Percentiles rank a stretch among this genome's conserved stretches.
Evolutionary conservation across 2,113 vertebrate species (phyloP).

Genomic region (Ageneiosus marmoratus): DNA sequence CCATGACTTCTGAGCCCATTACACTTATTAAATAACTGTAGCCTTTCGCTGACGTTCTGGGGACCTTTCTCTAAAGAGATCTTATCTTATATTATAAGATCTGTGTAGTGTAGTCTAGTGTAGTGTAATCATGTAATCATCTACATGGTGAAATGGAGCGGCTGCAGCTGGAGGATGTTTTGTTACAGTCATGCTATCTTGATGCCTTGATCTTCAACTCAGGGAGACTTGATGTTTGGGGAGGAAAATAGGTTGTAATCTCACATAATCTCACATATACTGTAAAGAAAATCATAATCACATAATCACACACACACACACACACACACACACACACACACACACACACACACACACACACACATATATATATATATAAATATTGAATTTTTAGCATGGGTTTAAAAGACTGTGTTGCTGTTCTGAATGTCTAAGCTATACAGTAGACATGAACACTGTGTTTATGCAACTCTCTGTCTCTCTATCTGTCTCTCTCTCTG

Average conservation of each 20-base stretch:
- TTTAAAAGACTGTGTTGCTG: background rate
- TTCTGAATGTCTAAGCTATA: slow-evolving; percentile 12
- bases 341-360: too few species aligned
- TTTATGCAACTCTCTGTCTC: background rate
- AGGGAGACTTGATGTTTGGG: background rate
- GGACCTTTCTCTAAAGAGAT: background rate
- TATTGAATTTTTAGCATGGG: background rate
- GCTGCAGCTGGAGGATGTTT: background rate
- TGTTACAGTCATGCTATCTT: background rate
- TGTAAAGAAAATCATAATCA: too few species aligned
- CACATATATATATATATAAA: background rate
- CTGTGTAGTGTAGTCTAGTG: background rate
- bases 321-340: too few species aligned
- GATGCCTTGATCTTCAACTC: background rate
- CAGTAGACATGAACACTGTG: background rate
- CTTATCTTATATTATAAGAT: background rate
- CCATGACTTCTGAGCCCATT: background rate
- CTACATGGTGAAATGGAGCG: background rate
- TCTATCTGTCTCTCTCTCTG: background rate
- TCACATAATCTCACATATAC: background rate
- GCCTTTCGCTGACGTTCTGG: background rate
- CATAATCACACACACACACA: too few species aligned
- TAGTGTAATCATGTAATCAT: background rate
- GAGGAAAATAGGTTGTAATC: background rate
- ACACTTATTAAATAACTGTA: background rate